Base-by-base conservation (phyloP, 2,113 vertebrate species). In the Tonatia bakeri region DNA sequence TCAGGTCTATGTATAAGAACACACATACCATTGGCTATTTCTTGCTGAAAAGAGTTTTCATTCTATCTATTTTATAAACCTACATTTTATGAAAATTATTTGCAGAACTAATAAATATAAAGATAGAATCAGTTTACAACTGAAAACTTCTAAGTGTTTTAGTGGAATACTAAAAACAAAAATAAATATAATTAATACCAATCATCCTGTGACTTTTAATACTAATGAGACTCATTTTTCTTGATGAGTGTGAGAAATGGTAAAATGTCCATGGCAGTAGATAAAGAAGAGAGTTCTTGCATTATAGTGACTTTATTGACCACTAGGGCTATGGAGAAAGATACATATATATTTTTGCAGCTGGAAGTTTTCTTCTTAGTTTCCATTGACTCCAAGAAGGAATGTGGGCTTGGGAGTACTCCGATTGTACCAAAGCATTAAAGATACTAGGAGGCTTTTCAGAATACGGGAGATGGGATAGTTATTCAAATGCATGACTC, bases 381-480 rank as follows among this genome's bases (percentile, higher is more conserved):
- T 11, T 36, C 69, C 28, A 36, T 1, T n/a, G 5, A 26, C 31
- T 2, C 54, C 2, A 67, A 8, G 19, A 54, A 54, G 16, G 3
- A 14, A 10, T 40, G 5, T 11, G 1, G 64, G 16, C 2, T 17
- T 17, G 14, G 5, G 12, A 1, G 1, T 9, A n/a, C 4, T 86
- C 70, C 7, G 20, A 52, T 20, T 86, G 82, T 92, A 33, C 13
- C 13, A 7, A n/a, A 50, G 3, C 19, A 20, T 19, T 52, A 87
- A 81, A 72, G 0, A 4, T 16, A 80, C 3, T 31, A 36, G 16
- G 64, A 77, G 80, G 1, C 14, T 72, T 17, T 36, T 95, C 65
- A 76, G 45, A 92, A 59, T 31, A 38, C 1, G 16, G 4, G 2
- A 0, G 12, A 9, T 4, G 0, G 4, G 56, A 40, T 0, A 7